These are phyloP conservation scores for Ochropleura plecta DNA, from an alignment of 2,888 invertebrate genomes.

Conservation along the genomic window DNA sequence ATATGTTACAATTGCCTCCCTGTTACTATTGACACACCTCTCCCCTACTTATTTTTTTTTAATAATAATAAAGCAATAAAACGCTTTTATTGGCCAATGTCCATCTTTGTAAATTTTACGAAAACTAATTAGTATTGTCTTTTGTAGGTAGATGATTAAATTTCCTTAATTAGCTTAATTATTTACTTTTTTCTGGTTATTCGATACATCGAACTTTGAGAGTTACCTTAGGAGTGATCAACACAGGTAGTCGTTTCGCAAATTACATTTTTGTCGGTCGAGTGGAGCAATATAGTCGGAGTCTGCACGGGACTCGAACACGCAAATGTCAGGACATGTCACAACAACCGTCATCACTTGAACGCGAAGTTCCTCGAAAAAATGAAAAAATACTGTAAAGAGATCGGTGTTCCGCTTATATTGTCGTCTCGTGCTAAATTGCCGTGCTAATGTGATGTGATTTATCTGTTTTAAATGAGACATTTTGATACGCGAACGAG, in stretches of 20 bases:
- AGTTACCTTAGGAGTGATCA: slow-evolving; percentile 42
- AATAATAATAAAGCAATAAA: too few species aligned
- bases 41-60: too few species aligned
- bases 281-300: slow-evolving; percentile 60
- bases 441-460: slow-evolving; percentile 80
- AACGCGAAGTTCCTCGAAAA: slow-evolving; percentile 71
- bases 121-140: background rate
- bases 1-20: too few species aligned
- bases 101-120: slow-evolving; percentile 3
- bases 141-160: background rate
- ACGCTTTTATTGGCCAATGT: background rate
- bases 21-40: too few species aligned
- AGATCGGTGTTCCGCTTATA: slow-evolving; percentile 72
- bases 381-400: slow-evolving; percentile 65
- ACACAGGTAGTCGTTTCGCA: slow-evolving; percentile 65
- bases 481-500: slow-evolving; percentile 47
- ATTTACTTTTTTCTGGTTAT: background rate
- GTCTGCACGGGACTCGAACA: slow-evolving; percentile 68
- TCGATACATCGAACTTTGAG: slow-evolving; percentile 2
- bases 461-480: slow-evolving; percentile 70
- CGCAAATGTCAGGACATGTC: slow-evolving; percentile 87
- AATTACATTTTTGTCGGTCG: slow-evolving; percentile 69
- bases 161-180: background rate
- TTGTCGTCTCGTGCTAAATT: slow-evolving; percentile 77
- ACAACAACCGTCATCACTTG: slow-evolving; percentile 89